phyloP scores from a whole-genome alignment of 2,888 invertebrate species.

The Acleris cristana region DNA sequence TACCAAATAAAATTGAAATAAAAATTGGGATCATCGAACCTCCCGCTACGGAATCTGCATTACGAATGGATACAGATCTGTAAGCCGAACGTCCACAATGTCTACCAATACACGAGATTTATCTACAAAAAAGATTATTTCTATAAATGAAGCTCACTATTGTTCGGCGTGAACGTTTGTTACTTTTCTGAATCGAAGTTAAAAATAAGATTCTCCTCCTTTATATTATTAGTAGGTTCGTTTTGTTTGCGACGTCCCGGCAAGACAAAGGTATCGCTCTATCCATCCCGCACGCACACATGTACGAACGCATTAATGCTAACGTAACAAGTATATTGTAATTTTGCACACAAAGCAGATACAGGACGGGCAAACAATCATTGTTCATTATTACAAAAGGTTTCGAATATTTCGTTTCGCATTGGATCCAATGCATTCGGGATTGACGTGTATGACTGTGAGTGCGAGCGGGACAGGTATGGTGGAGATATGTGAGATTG shows the following conservation, averaged over 20 bases:
- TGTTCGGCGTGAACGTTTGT: slow-evolving; percentile 79
- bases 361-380: slow-evolving; percentile 83
- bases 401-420: slow-evolving; percentile 82
- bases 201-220: slow-evolving; percentile 83
- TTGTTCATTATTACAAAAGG: slow-evolving; percentile 84
- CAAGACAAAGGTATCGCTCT: slow-evolving; percentile 82
- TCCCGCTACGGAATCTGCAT: slow-evolving; percentile 64
- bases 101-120: slow-evolving; percentile 78
- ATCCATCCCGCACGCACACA: slow-evolving; percentile 80
- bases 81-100: slow-evolving; percentile 67
- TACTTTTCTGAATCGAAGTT: slow-evolving; percentile 82
- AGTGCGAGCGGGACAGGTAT: slow-evolving; percentile 65
- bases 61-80: slow-evolving; percentile 70
- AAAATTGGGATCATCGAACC: slow-evolving; percentile 57
- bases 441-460: slow-evolving; percentile 68
- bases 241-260: slow-evolving; percentile 82
- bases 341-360: slow-evolving; percentile 82
- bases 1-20: slow-evolving; percentile 13
- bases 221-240: slow-evolving; percentile 81
- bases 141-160: slow-evolving; percentile 80
- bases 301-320: slow-evolving; percentile 67
- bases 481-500: slow-evolving; percentile 67
- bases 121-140: slow-evolving; percentile 83
- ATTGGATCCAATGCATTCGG: slow-evolving; percentile 79
- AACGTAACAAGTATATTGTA: slow-evolving; percentile 83